phyloP scores from a whole-genome alignment of 2,113 vertebrate species.

The crab-eating macaque (Macaca fascicularis) region DNA sequence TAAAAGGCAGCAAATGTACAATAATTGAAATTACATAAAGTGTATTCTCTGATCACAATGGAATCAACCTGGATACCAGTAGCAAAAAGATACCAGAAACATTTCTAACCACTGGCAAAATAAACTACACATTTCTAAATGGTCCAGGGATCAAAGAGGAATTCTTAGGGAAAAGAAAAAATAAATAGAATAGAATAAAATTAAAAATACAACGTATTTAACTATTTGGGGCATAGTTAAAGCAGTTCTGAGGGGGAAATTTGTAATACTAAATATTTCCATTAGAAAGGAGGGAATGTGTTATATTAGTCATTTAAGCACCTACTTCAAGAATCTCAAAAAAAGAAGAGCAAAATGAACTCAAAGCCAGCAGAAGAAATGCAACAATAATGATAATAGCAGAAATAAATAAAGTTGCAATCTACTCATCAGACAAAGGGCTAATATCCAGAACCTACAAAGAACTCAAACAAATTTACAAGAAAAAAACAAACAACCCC shows the following conservation, averaged over 20 bases:
- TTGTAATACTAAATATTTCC: not conserved
- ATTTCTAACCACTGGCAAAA: not conserved
- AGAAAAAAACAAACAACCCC: too few species aligned
- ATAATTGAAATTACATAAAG: not conserved
- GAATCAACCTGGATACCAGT: not conserved
- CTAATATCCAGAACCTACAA: too few species aligned
- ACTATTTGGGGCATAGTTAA: not conserved
- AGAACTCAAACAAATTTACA: too few species aligned
- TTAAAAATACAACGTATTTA: not conserved
- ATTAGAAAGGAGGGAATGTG: not conserved
- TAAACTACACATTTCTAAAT: slow-evolving; percentile 3
- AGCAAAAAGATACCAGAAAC: slow-evolving; percentile 16
- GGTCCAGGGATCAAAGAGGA: not conserved
- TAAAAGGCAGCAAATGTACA: not conserved
- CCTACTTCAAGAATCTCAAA: not conserved
- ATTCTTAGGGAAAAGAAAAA: not conserved
- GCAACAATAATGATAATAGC: not conserved
- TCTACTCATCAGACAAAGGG: too few species aligned
- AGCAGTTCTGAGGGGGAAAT: not conserved
- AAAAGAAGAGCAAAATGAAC: not conserved
- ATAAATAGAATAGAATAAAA: not conserved
- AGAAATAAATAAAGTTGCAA: not conserved
- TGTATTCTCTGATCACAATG: not conserved
- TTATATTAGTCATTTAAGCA: not conserved
- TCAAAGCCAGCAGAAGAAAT: not conserved